These are phyloP conservation scores for Anneissia japonica DNA, from an alignment of 35 echinoderm and acorn worm species.

Conservation along the genomic window DNA sequence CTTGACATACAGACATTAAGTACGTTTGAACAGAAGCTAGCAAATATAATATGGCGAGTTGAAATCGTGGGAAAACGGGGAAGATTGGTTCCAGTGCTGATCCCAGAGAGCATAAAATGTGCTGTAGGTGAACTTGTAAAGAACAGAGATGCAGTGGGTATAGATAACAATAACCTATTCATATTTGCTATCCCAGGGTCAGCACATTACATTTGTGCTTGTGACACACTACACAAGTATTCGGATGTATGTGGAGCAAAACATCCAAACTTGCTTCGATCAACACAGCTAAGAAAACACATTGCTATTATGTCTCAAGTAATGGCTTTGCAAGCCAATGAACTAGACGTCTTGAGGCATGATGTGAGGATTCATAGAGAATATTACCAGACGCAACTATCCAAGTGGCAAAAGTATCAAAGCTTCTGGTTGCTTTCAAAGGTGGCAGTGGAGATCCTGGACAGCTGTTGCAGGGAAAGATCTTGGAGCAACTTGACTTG, in stretches of 20 bases:
- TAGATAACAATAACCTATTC: background rate
- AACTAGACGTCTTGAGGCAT: background rate
- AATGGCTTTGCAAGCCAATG: background rate
- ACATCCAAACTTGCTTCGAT: constrained; percentile 18
- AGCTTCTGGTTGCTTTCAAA: constrained; percentile 30
- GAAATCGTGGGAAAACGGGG: constrained; percentile 49
- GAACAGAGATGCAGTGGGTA: constrained; percentile 8
- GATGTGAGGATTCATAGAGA: constrained; percentile 21
- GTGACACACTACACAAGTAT: constrained; percentile 11
- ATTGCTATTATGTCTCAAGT: constrained; percentile 5
- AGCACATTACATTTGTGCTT: background rate
- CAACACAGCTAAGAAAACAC: constrained; percentile 46
- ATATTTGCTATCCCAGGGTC: constrained; percentile 14
- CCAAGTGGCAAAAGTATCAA: constrained; percentile 45
- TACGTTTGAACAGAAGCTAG: constrained; percentile 28
- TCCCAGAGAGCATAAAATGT: too few relatives aligned
- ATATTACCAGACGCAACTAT: constrained; percentile 44
- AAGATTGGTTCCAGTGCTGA: constrained; percentile 26
- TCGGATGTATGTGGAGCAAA: constrained; percentile 35
- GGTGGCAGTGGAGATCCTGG: too few relatives aligned
- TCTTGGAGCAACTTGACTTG: too few relatives aligned
- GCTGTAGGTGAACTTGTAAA: too few relatives aligned
- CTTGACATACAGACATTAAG: constrained; percentile 17
- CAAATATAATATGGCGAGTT: constrained; percentile 5
- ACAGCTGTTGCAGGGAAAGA: too few relatives aligned